Conservation (phyloP, 2,797 vertebrate species). For the Notolepis coatsorum region DNA sequence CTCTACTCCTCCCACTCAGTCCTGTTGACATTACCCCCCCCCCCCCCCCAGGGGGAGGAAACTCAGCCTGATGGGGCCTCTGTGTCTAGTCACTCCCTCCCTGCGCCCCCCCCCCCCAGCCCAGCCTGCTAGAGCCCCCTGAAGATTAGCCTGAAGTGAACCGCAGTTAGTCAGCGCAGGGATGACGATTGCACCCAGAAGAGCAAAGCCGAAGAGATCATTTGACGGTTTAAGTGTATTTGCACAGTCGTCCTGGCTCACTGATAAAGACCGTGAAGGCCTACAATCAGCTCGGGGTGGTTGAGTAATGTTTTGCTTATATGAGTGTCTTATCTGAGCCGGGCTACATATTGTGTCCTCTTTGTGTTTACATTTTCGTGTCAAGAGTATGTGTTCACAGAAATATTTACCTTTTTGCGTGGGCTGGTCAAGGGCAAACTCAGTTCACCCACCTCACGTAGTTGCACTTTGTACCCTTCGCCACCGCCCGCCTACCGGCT, state of each 20-base stretch:
- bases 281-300: constrained; percentile 53
- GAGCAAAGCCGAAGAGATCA: constrained; percentile 37
- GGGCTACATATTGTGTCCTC: constrained; percentile 57
- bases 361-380: constrained; percentile 60
- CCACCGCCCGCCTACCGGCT: background rate
- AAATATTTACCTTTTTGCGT: constrained; percentile 54
- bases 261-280: constrained; percentile 51
- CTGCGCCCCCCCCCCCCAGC: constrained; percentile 22
- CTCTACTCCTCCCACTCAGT: constrained; percentile 55
- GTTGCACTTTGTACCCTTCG: constrained; percentile 39
- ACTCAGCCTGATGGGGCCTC: constrained; percentile 34
- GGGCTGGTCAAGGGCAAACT: constrained; percentile 52
- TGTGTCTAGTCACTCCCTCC: background rate
- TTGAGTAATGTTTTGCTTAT: constrained; percentile 63
- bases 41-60: constrained; percentile 32
- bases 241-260: constrained; percentile 58
- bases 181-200: constrained; percentile 41
- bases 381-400: constrained; percentile 50
- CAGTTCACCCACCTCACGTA: constrained; percentile 49
- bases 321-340: constrained; percentile 65
- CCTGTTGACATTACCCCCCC: constrained; percentile 62
- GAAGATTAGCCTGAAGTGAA: constrained; percentile 46
- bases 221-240: constrained; percentile 55
- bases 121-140: constrained; percentile 24
- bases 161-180: constrained; percentile 31